phyloP scores from a whole-genome alignment of 2,113 vertebrate species.

The Chitala chitala region DNA sequence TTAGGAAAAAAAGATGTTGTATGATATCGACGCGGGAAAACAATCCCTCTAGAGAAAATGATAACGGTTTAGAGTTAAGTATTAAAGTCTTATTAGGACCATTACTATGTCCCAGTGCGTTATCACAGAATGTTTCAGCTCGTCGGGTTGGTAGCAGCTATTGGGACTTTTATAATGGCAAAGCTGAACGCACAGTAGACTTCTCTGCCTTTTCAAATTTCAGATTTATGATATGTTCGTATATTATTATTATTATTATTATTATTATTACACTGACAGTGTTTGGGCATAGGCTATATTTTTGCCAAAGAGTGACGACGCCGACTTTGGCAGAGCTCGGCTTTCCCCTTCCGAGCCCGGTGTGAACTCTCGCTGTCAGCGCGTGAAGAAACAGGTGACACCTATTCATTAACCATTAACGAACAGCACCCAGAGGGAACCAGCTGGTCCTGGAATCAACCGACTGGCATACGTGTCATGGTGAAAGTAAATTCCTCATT shows the following conservation, averaged over 20 bases:
- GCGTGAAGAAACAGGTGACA: slow-evolving; percentile 41
- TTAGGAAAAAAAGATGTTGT: too few relatives aligned
- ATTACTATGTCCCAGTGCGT: too few relatives aligned
- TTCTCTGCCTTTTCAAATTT: neutral
- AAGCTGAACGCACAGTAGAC: too few relatives aligned
- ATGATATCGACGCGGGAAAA: too few relatives aligned
- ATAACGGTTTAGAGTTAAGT: too few relatives aligned
- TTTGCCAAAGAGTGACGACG: neutral
- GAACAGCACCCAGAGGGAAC: slow-evolving; percentile 21
- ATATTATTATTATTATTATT: neutral
- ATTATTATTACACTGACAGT: neutral
- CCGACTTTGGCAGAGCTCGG: slow-evolving; percentile 26
- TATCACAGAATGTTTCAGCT: too few relatives aligned
- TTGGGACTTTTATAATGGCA: too few relatives aligned
- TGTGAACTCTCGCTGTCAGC: slow-evolving; percentile 35
- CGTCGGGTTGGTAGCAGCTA: too few relatives aligned
- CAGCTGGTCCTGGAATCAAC: slow-evolving; percentile 15
- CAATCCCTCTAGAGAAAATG: too few relatives aligned
- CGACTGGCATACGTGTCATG: neutral
- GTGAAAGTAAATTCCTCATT: neutral
- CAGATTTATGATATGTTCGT: neutral
- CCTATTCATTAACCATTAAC: slow-evolving; percentile 48
- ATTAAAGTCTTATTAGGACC: too few relatives aligned
- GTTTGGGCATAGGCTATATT: slow-evolving; percentile 10
- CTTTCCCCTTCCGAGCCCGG: neutral